Conservation (phyloP, 1,140 invertebrate genomes). For the Apolygus lucorum region DNA sequence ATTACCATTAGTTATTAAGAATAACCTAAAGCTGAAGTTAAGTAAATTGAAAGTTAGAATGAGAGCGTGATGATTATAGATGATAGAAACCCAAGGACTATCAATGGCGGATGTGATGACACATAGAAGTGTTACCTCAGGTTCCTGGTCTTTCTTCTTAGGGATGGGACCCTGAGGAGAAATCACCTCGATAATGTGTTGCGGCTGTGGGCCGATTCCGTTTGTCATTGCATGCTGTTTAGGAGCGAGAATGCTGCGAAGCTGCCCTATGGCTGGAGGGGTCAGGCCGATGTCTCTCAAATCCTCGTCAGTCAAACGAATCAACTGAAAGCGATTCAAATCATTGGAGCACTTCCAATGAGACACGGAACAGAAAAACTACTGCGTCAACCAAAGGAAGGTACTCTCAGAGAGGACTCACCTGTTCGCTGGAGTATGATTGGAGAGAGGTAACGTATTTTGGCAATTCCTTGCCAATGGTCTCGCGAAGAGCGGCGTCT, state of each 20-base stretch:
- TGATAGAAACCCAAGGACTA: no score
- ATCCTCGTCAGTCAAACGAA: slow-evolving; percentile 46
- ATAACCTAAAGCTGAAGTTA: no score
- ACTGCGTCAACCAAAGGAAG: background rate
- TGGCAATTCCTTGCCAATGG: slow-evolving; percentile 43
- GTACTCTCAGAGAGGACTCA: background rate
- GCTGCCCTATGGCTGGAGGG: slow-evolving; percentile 45
- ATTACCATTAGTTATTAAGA: no score
- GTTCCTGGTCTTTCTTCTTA: slow-evolving; percentile 22
- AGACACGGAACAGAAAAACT: background rate
- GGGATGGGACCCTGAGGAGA: background rate
- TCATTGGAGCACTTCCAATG: background rate
- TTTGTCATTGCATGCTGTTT: slow-evolving; percentile 45
- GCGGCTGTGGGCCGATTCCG: slow-evolving; percentile 31
- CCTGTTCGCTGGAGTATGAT: slow-evolving; percentile 21
- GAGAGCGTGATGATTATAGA: no score
- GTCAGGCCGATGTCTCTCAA: slow-evolving; percentile 44
- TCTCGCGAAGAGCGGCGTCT: slow-evolving; percentile 40
- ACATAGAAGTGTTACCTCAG: slow-evolving; percentile 11
- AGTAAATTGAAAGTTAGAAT: no score
- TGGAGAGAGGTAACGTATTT: slow-evolving; percentile 36
- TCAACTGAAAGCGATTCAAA: no score
- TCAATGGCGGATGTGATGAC: no score
- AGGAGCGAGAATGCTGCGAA: slow-evolving; percentile 44
- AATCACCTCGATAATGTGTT: slow-evolving; percentile 17